Evolutionary conservation across 1,140 invertebrate genomes (phyloP).

Genomic region (Saxidomus purpurata): DNA sequence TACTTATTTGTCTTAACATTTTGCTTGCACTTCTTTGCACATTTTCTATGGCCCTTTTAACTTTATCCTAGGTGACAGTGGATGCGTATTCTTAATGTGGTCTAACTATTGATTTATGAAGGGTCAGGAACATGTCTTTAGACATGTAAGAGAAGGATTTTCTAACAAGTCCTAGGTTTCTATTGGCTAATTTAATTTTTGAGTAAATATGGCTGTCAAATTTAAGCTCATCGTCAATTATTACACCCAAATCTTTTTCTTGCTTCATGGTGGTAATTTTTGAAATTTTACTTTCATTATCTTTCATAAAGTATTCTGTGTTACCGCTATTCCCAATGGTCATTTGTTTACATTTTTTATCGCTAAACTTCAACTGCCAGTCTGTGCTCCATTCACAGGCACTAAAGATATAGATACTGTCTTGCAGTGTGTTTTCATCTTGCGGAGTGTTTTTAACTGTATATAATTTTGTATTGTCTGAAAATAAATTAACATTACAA

Average conservation of each 20-base stretch:
- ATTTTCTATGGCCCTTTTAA: conserved; percentile 62
- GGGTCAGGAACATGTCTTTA: neutral
- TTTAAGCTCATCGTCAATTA: neutral
- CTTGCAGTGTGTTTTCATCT: conserved; percentile 27
- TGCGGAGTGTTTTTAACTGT: neutral
- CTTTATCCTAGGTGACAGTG: conserved; percentile 32
- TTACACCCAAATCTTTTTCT: conserved; percentile 26
- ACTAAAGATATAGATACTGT: conserved; percentile 31
- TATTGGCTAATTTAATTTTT: conserved; percentile 22
- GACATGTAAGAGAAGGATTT: conserved; percentile 16
- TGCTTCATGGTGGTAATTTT: neutral
- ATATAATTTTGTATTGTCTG: conserved; percentile 66
- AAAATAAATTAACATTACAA: conserved; percentile 29
- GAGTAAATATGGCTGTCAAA: conserved; percentile 22
- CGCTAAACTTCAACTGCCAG: conserved; percentile 50
- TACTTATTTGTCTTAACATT: conserved; percentile 29
- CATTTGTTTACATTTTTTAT: conserved; percentile 52
- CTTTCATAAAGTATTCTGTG: neutral
- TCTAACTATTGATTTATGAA: conserved; percentile 13
- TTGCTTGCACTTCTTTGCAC: conserved; percentile 65
- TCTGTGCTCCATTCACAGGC: conserved; percentile 23
- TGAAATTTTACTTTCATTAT: neutral
- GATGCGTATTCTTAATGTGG: conserved; percentile 31
- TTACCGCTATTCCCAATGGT: neutral
- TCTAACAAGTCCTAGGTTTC: conserved; percentile 11